Evolutionary conservation across 2,797 vertebrate genomes (phyloP).

Genomic region (Cuniculus paca): DNA sequence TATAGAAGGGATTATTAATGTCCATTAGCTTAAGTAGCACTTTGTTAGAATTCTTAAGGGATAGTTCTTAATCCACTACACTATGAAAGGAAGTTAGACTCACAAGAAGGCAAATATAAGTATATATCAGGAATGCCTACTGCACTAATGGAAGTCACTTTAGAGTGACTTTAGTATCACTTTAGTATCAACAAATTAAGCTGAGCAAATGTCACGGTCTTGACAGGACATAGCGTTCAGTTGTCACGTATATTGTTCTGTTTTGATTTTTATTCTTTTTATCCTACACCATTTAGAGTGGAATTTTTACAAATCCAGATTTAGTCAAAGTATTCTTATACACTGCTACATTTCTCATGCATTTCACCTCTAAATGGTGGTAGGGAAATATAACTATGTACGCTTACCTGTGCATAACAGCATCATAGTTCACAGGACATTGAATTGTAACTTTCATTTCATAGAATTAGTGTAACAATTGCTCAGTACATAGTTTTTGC

Average conservation of each 20-base stretch:
- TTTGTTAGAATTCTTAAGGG: background rate
- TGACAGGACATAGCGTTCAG: background rate
- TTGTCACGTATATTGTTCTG: background rate
- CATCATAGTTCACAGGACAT: background rate
- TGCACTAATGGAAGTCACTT: background rate
- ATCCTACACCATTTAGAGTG: background rate
- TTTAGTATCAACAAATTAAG: conserved; percentile 21
- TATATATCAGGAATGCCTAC: background rate
- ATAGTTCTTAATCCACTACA: background rate
- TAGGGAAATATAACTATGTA: background rate
- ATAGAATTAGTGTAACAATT: background rate
- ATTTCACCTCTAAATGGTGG: background rate
- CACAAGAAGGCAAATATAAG: conserved; percentile 23
- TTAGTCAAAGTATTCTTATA: background rate
- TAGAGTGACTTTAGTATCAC: too few relatives aligned
- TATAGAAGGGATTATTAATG: background rate
- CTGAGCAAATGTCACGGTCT: conserved; percentile 9
- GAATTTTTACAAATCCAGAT: background rate
- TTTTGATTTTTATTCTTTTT: background rate
- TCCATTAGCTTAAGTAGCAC: background rate
- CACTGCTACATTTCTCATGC: background rate
- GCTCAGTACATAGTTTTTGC: background rate
- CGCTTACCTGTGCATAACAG: background rate
- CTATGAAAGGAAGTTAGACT: background rate
- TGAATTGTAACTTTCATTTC: background rate